These are phyloP conservation scores for Leuctra nigra DNA, from an alignment of 2,888 invertebrate genomes.

Conservation along the genomic window DNA sequence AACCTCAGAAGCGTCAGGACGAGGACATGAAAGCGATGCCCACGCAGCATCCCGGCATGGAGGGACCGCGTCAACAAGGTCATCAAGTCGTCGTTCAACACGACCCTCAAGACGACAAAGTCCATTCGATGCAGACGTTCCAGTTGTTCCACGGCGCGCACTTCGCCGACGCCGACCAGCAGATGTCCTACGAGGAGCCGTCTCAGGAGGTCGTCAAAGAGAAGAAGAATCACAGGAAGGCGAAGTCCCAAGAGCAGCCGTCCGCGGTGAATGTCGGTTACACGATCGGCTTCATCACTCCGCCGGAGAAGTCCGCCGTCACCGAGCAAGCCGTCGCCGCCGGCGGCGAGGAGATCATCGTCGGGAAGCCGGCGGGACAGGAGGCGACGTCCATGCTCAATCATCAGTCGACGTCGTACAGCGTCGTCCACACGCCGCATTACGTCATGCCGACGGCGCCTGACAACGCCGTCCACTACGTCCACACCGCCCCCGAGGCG, in stretches of 20 bases:
- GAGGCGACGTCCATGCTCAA: not conserved
- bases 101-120: not conserved
- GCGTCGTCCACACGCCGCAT: not conserved
- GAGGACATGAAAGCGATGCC: not conserved
- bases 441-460: not conserved
- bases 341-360: slow-evolving; percentile 2
- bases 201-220: not conserved
- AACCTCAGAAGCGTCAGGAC: not conserved
- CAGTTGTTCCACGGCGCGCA: slow-evolving; percentile 11
- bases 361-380: not conserved
- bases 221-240: slow-evolving; percentile 1
- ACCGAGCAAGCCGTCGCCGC: too few relatives aligned
- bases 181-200: not conserved
- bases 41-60: not conserved
- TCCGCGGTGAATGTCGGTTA: slow-evolving; percentile 9
- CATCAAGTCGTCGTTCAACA: not conserved
- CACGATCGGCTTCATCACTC: slow-evolving; percentile 9
- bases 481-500: not conserved
- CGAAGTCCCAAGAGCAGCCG: not conserved
- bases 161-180: not conserved
- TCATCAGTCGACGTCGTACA: not conserved
- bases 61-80: not conserved
- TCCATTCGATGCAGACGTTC: slow-evolving; percentile 2
- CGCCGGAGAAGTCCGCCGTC: too few relatives aligned
- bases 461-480: not conserved